Evolutionary conservation across 2,888 invertebrate genomes (phyloP), one percentile per base, ranked within the genome.

Genomic region (Alloscopus bannaensis): DNA sequence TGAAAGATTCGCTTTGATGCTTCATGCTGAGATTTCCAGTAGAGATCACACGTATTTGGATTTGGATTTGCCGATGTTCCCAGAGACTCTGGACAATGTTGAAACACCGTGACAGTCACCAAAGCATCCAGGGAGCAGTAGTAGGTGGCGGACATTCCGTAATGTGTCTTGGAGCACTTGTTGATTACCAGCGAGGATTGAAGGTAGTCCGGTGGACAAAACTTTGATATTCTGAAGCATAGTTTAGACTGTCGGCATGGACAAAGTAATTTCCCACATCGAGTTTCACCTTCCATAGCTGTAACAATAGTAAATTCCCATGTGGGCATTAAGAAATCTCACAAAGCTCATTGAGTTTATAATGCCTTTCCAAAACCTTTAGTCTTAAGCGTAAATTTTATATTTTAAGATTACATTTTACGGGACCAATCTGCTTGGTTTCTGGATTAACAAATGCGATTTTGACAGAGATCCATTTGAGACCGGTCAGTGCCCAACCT

Each of bases 11-110:
- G 40, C 22, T 66, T 75, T 2, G 47, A 59, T 8, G 57, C 75
- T 6, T 66, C 75, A 11, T 75, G 66, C 40, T 75, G 75, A 0
- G 75, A 75, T 42, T 75, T 75, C 75, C 75, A 75, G 29, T 75
- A 75, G 2, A 66, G 47, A 59, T 75, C 75, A n/a, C n/a, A n/a
- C n/a, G n/a, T n/a, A n/a, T n/a, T n/a, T n/a, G n/a, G n/a, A n/a
- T n/a, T n/a, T n/a, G n/a, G n/a, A 22, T 65, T n/a, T 18, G 31
- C 36, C 4, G 52, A 18, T 13, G 11, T 50, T 11, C 45, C 24
- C 16, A 29, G 1, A 0, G 22, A 55, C 2, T 64, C 65, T 4
- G 75, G 66, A 26, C 31, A 57, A 24, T 75, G 59, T 8, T 57
- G 66, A 26, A 26, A 66, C 2, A 75, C 28, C 36, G 75, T 66